A percentile compares a stretch with the other conserved stretches of the same genome.
phyloP scores from a whole-genome alignment of 2,797 vertebrate genomes.

The Peromyscus melanophrys region DNA sequence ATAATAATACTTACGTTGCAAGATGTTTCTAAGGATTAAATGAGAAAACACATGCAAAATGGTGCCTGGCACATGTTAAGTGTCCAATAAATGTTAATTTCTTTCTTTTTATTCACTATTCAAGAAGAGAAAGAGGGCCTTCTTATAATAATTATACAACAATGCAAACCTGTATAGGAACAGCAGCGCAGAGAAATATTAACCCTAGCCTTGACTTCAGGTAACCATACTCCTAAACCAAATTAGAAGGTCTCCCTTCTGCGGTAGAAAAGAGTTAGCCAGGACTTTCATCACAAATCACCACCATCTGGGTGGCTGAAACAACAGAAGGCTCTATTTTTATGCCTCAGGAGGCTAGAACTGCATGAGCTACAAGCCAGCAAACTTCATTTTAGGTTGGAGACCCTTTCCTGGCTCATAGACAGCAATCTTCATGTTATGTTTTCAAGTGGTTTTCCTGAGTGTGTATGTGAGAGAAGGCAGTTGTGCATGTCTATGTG shows the following conservation, averaged over 20 bases:
- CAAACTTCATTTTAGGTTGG: not conserved
- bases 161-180: constrained; percentile 22
- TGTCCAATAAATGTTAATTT: constrained; percentile 64
- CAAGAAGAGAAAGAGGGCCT: not conserved
- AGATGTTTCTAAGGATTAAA: constrained; percentile 70
- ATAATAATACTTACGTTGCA: constrained; percentile 74
- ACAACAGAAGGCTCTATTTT: not conserved
- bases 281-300: not conserved
- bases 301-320: not conserved
- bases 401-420: not conserved
- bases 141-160: constrained; percentile 57
- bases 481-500: not conserved
- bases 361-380: not conserved
- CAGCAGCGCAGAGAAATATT: not conserved
- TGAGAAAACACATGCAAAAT: constrained; percentile 72
- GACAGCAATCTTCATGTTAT: not conserved
- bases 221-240: not conserved
- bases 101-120: constrained; percentile 52
- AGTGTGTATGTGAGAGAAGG: not conserved
- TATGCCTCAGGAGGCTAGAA: not conserved
- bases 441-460: not conserved
- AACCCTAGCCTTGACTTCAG: not conserved
- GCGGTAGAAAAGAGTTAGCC: not conserved
- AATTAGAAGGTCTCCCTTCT: not conserved
- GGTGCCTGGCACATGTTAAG: constrained; percentile 60